These are phyloP conservation scores for Drosophila borborema DNA, from an alignment of 2,888 invertebrate genomes.

Conservation along the genomic window DNA sequence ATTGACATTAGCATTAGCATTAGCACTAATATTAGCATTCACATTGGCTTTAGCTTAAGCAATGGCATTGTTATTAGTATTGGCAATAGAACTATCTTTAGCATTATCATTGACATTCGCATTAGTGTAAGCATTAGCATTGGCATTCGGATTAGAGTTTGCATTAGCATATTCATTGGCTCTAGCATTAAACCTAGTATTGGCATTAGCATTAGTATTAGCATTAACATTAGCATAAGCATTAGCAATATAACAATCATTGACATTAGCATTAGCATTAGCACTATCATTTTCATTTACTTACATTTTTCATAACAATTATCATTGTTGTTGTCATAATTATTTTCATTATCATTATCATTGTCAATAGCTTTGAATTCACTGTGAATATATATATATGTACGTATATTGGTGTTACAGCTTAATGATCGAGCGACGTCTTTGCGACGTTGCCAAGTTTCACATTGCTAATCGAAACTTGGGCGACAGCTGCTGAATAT, in stretches of 20 bases:
- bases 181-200: no score
- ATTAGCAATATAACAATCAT: neutral
- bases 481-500: constrained; percentile 56
- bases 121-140: neutral
- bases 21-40: neutral
- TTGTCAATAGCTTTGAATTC: no score
- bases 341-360: neutral
- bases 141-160: neutral
- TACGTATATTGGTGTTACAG: no score
- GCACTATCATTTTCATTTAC: neutral
- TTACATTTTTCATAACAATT: no score
- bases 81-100: neutral
- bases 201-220: no score
- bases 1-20: neutral
- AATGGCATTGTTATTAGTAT: neutral
- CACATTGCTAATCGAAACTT: constrained; percentile 19
- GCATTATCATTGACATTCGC: neutral
- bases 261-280: neutral
- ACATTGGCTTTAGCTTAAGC: neutral
- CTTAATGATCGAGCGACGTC: constrained; percentile 8
- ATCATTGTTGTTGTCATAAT: no score
- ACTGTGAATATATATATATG: no score
- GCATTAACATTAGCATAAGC: no score
- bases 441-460: constrained; percentile 44
- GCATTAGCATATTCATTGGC: no score